These are phyloP conservation scores for Jacana jacana DNA, from an alignment of 2,113 vertebrate species.

Conservation along the genomic window DNA sequence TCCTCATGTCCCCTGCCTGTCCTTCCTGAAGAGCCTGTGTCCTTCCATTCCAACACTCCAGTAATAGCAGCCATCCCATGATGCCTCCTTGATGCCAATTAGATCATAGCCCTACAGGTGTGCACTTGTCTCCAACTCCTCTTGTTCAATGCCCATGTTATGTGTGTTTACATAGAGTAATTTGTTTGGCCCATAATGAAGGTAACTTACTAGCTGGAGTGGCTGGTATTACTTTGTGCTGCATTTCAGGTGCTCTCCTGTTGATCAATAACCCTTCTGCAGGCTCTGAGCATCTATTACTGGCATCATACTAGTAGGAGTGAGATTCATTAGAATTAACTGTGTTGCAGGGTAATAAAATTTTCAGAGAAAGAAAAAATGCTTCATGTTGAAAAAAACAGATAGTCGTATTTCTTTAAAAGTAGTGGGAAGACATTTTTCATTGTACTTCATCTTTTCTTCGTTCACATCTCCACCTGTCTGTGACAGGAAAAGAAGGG, in stretches of 20 bases:
- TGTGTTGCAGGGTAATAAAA: neutral
- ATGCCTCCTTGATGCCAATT: neutral
- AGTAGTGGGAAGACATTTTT: neutral
- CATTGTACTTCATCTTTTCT: neutral
- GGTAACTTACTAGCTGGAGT: neutral
- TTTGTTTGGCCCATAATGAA: neutral
- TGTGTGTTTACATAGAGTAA: neutral
- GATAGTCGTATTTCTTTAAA: neutral
- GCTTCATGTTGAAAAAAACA: neutral
- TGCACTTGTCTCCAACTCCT: neutral
- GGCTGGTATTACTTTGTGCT: neutral
- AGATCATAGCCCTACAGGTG: neutral
- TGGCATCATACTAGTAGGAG: neutral
- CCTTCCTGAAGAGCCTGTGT: neutral
- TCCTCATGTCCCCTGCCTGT: neutral
- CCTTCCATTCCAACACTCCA: neutral
- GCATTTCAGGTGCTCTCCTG: neutral
- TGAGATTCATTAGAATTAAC: neutral
- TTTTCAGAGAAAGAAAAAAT: neutral
- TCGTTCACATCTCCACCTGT: neutral
- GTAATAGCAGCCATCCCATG: neutral
- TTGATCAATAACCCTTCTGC: neutral
- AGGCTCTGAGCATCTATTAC: neutral
- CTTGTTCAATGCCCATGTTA: neutral
- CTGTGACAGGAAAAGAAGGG: neutral